Base-by-base conservation (phyloP, 2,797 vertebrate genomes). In the Gambelia wislizenii region DNA sequence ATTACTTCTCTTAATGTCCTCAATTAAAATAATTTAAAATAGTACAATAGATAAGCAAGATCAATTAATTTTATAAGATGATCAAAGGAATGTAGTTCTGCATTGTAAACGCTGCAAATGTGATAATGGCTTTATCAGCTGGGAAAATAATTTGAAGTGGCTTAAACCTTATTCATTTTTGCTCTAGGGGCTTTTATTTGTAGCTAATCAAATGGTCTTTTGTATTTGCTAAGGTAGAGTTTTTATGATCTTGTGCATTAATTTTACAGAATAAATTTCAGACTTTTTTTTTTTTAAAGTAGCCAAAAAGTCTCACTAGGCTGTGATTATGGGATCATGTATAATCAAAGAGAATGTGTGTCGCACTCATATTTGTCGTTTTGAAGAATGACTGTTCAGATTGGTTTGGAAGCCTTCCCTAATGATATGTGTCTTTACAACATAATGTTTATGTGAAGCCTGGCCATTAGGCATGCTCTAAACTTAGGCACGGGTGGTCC, bases 11-110 rank as follows among this genome's bases (percentile, higher is more conserved):
- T 97, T 98, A 98, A 98, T 98, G 97, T 97, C 97, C 97, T 97
- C 96, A 97, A 98, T 98, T 97, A 96, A 97, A 98, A 96, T 97
- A 97, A 98, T 97, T 97, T 97, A 96, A 98, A 98, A 98, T 96
- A 98, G 97, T 97, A 97, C 97, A 97, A 98, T 97, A 98, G 98
- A 98, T 98, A 98, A 98, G 97, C 97, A 97, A 97, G 98, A 98
- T 98, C 98, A 97, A 97, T 97, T 97, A 97, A 97, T 97, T 97
- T 97, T 96, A 97, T 97, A 96, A 96, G 96, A 97, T 96, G 97
- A 97, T 98, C 97, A 98, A 97, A 98, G 97, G 96, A 96, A 95
- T 94, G 95, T 96, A 96, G 95, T 96, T 96, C 87, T 87, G 94
- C 95, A 97, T 97, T 97, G 96, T 97, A 94, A 96, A 96, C 0